Evolutionary conservation across 1,140 invertebrate species (phyloP).

Genomic region (Penaeus vannamei): DNA sequence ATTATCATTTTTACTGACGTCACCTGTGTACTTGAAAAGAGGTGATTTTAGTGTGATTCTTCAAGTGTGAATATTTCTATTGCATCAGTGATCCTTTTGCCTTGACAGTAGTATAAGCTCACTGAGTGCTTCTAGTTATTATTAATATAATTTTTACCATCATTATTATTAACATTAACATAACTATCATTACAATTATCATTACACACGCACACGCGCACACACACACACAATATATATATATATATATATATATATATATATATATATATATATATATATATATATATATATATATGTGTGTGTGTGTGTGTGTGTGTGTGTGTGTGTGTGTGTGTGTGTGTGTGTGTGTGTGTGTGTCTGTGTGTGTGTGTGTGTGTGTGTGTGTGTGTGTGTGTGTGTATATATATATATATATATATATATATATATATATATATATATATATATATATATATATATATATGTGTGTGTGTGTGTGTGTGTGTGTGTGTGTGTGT

Average conservation of each 20-base stretch:
- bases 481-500: background rate
- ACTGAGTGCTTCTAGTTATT: background rate
- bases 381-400: constrained; percentile 19
- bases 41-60: too few species aligned
- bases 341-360: background rate
- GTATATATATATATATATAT: background rate
- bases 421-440: background rate
- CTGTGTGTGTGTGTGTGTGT: constrained; percentile 10
- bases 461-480: background rate
- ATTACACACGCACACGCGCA: background rate
- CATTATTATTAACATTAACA: background rate
- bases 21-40: background rate
- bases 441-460: background rate
- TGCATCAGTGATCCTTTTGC: too few species aligned
- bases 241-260: too few species aligned
- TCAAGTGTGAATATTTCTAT: too few species aligned
- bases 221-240: background rate
- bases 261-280: too few species aligned
- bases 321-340: background rate
- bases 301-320: constrained; percentile 19
- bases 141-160: background rate
- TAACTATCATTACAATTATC: constrained; percentile 8
- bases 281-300: background rate
- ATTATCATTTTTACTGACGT: constrained; percentile 2
- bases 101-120: background rate